These are phyloP conservation scores for Nemopilema nomurai DNA, from an alignment of 30 jellyfish, hydroid and myxozoan genomes.

Conservation along the genomic window DNA sequence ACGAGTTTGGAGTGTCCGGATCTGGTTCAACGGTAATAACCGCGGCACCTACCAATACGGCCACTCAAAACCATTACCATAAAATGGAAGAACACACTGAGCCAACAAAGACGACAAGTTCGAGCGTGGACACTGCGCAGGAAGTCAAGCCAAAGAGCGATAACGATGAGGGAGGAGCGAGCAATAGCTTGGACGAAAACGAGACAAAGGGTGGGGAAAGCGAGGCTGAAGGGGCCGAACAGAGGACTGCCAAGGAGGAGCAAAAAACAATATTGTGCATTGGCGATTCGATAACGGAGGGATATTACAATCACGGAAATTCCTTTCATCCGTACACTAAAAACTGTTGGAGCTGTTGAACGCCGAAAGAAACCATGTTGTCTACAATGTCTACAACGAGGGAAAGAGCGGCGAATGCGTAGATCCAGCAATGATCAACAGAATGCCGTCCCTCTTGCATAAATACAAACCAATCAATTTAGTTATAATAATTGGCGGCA, in stretches of 20 bases:
- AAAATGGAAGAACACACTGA: background rate
- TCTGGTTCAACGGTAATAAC: conserved; percentile 39
- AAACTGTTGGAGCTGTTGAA: conserved; percentile 50
- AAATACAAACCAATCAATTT: conserved; percentile 62
- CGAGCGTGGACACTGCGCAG: background rate
- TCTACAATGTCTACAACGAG: conserved; percentile 66
- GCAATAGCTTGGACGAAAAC: conserved; percentile 15
- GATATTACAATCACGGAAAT: conserved; percentile 58
- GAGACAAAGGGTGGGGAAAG: conserved; percentile 4
- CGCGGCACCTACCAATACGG: background rate
- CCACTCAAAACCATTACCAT: background rate
- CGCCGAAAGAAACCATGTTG: conserved; percentile 32
- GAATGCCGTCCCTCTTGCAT: conserved; percentile 70
- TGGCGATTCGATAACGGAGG: conserved; percentile 83
- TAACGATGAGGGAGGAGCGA: conserved; percentile 6
- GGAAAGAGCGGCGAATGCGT: conserved; percentile 91
- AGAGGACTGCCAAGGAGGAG: conserved; percentile 16
- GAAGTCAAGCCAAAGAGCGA: background rate
- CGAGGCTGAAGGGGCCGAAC: conserved; percentile 20
- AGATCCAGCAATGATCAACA: conserved; percentile 54
- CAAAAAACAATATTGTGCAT: conserved; percentile 66
- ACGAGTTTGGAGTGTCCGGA: conserved; percentile 40
- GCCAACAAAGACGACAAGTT: background rate
- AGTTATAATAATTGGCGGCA: conserved; percentile 91
- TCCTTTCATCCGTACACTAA: conserved; percentile 70